Base-by-base conservation (phyloP, 2,888 invertebrate genomes). In the Drosophila quinaria region DNA sequence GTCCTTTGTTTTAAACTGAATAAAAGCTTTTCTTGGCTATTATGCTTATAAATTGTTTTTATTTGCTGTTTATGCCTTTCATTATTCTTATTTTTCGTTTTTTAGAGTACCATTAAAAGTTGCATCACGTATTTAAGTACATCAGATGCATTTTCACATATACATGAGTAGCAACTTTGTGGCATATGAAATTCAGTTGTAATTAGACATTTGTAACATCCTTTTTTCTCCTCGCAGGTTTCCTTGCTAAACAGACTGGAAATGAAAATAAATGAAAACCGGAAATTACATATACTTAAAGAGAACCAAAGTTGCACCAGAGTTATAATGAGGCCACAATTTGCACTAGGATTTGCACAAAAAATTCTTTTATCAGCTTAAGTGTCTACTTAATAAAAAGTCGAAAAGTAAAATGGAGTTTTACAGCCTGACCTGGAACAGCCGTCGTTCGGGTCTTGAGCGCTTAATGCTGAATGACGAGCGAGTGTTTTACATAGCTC, bases 401-500 rank as follows among this genome's bases (percentile, higher is more conserved):
- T 17, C 22, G 4, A 4, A 37, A 17, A 22, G 4, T 35, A 51
- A 41, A 89, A 78, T 90, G 89, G 80, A 78, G 69, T 58, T 80
- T 54, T 67, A 80, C 19, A 83, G 83, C 60, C 74, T 87, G 58
- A 72, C 72, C 50, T 74, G 78, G 72, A 78, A 83, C 17, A 74
- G 70, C 9, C 81, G 66, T 5, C 70, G 63, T 6, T 39, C 61
- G 52, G 67, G 54, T 19, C 35, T 68, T 8, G 70, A 72, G 22
- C 72, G 69, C 1, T 39, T 62, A 19, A 44, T 44, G 19, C 4
- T 62, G 0, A 74, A 39, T 41, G 80, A 77, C 11, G 81, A 84
- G 51, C 78, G 74, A 46, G 56, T 83, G 35, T 90, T 87, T 66
- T 87, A 87, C 47, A 89, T 89, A 51, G 81, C 80, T 29, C 80